Evolutionary conservation across 1,140 invertebrate genomes (phyloP).

Genomic region (Teleopsis dalmanni): DNA sequence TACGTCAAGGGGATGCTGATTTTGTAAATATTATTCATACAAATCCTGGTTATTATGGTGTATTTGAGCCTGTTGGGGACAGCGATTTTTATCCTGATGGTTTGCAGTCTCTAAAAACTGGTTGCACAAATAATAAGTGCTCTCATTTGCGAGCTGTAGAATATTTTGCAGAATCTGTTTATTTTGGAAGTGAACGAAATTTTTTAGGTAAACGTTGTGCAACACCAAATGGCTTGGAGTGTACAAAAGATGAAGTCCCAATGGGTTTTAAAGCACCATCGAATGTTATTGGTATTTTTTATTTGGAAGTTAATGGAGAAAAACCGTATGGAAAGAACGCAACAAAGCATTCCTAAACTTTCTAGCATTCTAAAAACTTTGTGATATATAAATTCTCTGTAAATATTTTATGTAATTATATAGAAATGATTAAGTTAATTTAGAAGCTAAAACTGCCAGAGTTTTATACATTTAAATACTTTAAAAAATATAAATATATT

Average conservation of each 20-base stretch:
- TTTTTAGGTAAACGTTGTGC: slow-evolving; percentile 32
- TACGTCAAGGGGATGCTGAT: slow-evolving; percentile 48
- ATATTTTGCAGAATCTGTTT: slow-evolving; percentile 55
- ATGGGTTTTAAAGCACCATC: not conserved
- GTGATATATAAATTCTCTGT: too few species aligned
- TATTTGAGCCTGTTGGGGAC: slow-evolving; percentile 46
- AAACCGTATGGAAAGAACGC: not conserved
- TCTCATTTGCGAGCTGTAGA: slow-evolving; percentile 55
- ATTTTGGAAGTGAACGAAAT: slow-evolving; percentile 23
- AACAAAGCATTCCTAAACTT: too few species aligned
- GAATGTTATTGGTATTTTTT: not conserved
- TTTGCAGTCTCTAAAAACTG: slow-evolving; percentile 44
- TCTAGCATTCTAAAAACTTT: too few species aligned
- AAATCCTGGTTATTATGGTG: slow-evolving; percentile 59
- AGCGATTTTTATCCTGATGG: slow-evolving; percentile 65
- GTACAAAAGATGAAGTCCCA: slow-evolving; percentile 13
- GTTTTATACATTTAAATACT: too few species aligned
- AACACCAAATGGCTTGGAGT: slow-evolving; percentile 11
- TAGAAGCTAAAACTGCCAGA: too few species aligned
- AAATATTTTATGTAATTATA: too few species aligned
- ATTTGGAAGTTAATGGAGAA: not conserved
- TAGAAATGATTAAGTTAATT: too few species aligned
- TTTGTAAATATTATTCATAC: slow-evolving; percentile 68
- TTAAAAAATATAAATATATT: too few species aligned
- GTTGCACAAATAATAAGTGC: slow-evolving; percentile 51